phyloP scores from a whole-genome alignment of 2,797 vertebrate genomes.

The Ciconia nigra region DNA sequence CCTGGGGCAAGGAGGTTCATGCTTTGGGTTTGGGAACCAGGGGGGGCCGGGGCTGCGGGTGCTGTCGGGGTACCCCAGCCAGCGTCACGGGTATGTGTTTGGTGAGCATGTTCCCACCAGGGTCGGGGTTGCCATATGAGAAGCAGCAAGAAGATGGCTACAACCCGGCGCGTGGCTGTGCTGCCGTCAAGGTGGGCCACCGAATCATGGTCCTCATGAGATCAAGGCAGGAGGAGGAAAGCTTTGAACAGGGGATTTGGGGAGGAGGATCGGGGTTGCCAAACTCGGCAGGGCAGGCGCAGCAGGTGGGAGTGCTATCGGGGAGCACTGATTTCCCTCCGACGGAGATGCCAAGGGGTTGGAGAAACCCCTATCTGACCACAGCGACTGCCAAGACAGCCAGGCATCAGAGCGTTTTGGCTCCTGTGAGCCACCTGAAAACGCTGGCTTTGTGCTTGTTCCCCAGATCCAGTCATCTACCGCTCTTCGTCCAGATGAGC shows the following conservation, averaged over 20 bases:
- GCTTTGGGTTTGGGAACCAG: neutral
- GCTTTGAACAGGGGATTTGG: neutral
- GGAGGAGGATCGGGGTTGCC: neutral
- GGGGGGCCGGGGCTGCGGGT: neutral
- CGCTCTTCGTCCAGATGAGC: slow-evolving; percentile 85
- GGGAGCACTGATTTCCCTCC: neutral
- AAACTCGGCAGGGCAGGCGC: neutral
- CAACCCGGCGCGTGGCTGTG: neutral
- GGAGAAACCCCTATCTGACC: neutral
- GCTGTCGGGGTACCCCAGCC: neutral
- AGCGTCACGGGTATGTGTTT: fast-evolving
- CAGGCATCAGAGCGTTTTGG: fast-evolving
- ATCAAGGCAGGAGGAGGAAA: neutral
- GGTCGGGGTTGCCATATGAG: fast-evolving
- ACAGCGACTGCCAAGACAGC: neutral
- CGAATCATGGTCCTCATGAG: neutral
- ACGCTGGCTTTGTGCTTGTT: neutral
- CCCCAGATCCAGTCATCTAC: slow-evolving; percentile 84
- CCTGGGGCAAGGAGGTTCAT: neutral
- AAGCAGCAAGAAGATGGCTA: neutral
- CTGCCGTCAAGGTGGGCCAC: too few species aligned
- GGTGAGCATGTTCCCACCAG: neutral
- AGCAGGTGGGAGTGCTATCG: too few species aligned
- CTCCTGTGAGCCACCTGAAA: fast-evolving
- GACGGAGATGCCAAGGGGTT: fast-evolving